These are phyloP conservation scores for Rotaria sp. DNA, from an alignment of 2,888 invertebrate genomes.

Conservation along the genomic window DNA sequence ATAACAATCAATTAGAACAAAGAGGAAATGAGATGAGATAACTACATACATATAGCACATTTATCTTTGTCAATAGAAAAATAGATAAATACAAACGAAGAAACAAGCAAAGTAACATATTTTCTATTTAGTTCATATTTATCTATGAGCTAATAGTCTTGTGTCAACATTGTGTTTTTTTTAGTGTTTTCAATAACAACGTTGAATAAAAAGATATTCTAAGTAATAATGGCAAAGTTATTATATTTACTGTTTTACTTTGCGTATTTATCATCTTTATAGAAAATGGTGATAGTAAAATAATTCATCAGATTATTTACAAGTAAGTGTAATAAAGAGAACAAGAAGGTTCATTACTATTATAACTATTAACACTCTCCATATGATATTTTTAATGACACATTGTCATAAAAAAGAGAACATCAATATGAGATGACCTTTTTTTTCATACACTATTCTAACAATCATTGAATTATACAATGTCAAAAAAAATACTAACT, in stretches of 20 bases:
- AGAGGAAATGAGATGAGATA: not conserved
- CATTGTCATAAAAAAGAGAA: not conserved
- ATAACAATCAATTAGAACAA: not conserved
- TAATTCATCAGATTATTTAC: not conserved
- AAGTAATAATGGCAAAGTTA: too few species aligned
- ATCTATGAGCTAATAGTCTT: too few species aligned
- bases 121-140: too few species aligned
- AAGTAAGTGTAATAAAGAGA: not conserved
- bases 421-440: not conserved
- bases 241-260: too few species aligned
- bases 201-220: too few species aligned
- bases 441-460: not conserved
- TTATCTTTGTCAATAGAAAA: slow-evolving; percentile 12
- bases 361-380: not conserved
- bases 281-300: not conserved
- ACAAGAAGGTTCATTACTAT: not conserved
- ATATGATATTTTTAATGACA: not conserved
- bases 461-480: not conserved
- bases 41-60: not conserved
- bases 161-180: too few species aligned
- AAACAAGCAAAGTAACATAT: not conserved
- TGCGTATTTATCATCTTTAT: too few species aligned
- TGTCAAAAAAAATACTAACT: not conserved
- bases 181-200: too few species aligned
- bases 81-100: not conserved